Evolutionary conservation across 1,140 invertebrate species (phyloP).

Genomic region (Andrena cerasifolii): DNA sequence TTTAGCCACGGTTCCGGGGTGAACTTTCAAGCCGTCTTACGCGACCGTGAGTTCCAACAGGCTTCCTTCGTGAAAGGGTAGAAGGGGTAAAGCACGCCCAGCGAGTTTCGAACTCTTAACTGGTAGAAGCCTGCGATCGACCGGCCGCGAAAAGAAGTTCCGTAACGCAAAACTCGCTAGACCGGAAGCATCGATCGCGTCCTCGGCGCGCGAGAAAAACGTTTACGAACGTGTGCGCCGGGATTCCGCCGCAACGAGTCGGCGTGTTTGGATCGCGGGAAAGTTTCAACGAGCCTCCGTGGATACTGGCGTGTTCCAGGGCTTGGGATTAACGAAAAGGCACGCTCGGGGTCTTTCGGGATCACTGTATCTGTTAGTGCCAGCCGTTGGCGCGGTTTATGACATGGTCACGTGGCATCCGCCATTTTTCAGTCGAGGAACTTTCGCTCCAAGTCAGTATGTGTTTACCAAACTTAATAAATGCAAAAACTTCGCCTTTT

Average conservation of each 20-base stretch:
- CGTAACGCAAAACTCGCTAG: slow-evolving; percentile 23
- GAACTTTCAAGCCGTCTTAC: slow-evolving; percentile 35
- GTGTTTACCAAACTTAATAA: too few species aligned
- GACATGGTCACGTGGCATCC: too few species aligned
- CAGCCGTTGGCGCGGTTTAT: too few species aligned
- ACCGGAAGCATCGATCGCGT: slow-evolving; percentile 28
- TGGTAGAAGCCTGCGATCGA: slow-evolving; percentile 18
- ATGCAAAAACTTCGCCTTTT: too few species aligned
- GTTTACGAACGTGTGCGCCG: slow-evolving; percentile 2
- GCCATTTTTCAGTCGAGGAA: too few species aligned
- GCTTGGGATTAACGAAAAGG: neutral
- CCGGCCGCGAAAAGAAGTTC: slow-evolving; percentile 19
- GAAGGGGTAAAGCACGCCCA: neutral
- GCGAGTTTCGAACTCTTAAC: slow-evolving; percentile 35
- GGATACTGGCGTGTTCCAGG: neutral
- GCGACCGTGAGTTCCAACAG: neutral
- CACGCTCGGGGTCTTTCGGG: neutral
- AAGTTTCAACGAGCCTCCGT: slow-evolving; percentile 11
- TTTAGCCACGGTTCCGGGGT: slow-evolving; percentile 3
- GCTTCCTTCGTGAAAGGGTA: slow-evolving; percentile 5
- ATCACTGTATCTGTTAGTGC: too few species aligned
- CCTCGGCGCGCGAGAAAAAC: neutral
- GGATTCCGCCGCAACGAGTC: neutral
- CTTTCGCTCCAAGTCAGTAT: too few species aligned
- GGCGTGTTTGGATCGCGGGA: neutral